These are phyloP conservation scores for Melanotaenia parkinsoni DNA, from an alignment of 2,797 vertebrate genomes.

Conservation along the genomic window DNA sequence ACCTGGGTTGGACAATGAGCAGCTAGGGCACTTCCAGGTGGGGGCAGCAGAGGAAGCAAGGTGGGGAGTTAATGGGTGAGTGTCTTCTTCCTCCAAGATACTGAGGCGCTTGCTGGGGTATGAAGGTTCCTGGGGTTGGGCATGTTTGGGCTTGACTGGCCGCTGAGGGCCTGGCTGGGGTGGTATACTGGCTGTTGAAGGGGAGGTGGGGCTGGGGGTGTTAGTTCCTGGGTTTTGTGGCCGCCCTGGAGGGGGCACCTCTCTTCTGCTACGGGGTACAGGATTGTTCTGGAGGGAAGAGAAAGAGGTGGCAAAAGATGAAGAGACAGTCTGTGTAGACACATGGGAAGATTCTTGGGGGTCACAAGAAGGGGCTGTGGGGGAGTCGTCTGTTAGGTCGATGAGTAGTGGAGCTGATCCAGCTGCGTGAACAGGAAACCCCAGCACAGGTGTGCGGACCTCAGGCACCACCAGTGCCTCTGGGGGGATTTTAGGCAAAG, in stretches of 20 bases:
- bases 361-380: slow-evolving; percentile 73
- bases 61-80: slow-evolving; percentile 62
- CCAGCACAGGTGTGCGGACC: slow-evolving; percentile 86
- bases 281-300: slow-evolving; percentile 95
- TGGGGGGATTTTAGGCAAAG: slow-evolving; percentile 95
- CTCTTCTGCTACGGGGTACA: slow-evolving; percentile 93
- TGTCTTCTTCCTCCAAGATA: slow-evolving; percentile 90
- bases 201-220: slow-evolving; percentile 77
- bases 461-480: slow-evolving; percentile 96
- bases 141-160: slow-evolving; percentile 80
- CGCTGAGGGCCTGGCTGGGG: slow-evolving; percentile 77
- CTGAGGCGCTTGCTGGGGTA: slow-evolving; percentile 90
- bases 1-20: slow-evolving; percentile 79
- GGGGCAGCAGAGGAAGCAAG: slow-evolving; percentile 55
- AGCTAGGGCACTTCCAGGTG: slow-evolving; percentile 88
- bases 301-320: slow-evolving; percentile 83
- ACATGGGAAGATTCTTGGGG: slow-evolving; percentile 72
- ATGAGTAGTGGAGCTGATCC: slow-evolving; percentile 73
- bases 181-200: slow-evolving; percentile 70
- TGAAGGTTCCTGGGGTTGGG: slow-evolving; percentile 83
- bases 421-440: slow-evolving; percentile 83
- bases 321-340: slow-evolving; percentile 72
- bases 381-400: slow-evolving; percentile 83
- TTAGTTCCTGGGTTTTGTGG: slow-evolving; percentile 79
- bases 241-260: slow-evolving; percentile 88